Evolutionary conservation across 2,888 invertebrate genomes (phyloP).

Genomic region (Plebejus melissa): DNA sequence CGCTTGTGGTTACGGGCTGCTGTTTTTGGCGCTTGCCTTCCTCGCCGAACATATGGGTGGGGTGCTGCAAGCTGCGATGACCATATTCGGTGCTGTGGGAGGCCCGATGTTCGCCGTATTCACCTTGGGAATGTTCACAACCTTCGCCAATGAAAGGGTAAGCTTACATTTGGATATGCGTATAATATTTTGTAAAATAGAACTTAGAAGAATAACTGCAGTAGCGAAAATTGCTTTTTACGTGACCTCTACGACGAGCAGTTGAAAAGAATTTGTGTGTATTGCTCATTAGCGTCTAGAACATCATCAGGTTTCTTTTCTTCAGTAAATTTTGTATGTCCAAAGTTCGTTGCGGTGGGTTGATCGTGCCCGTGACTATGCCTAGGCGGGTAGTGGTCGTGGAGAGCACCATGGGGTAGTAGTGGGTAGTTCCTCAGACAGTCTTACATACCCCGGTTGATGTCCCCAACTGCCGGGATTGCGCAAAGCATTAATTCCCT

Average conservation of each 20-base stretch:
- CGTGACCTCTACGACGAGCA: not conserved
- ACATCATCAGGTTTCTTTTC: not conserved
- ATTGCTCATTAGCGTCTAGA: not conserved
- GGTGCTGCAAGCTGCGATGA: conserved; percentile 91
- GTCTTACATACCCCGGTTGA: too few relatives aligned
- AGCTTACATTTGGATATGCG: conserved; percentile 37
- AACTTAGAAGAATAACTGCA: not conserved
- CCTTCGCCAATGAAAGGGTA: conserved; percentile 84
- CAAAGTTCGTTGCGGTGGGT: too few relatives aligned
- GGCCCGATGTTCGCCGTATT: conserved; percentile 93
- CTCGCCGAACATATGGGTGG: conserved; percentile 90
- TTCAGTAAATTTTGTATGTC: too few relatives aligned
- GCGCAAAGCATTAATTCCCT: too few relatives aligned
- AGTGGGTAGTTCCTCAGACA: too few relatives aligned
- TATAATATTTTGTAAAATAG: not conserved
- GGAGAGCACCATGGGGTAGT: too few relatives aligned
- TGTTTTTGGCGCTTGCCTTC: conserved; percentile 90
- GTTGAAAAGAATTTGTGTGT: not conserved
- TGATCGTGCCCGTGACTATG: too few relatives aligned
- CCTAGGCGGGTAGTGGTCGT: too few relatives aligned
- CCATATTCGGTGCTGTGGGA: conserved; percentile 92
- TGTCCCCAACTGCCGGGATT: too few relatives aligned
- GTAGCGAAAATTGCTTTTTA: not conserved
- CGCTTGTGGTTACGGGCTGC: conserved; percentile 85
- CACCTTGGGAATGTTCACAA: conserved; percentile 90